Conservation (phyloP, 2,113 vertebrate genomes). For the Megaleporinus macrocephalus region DNA sequence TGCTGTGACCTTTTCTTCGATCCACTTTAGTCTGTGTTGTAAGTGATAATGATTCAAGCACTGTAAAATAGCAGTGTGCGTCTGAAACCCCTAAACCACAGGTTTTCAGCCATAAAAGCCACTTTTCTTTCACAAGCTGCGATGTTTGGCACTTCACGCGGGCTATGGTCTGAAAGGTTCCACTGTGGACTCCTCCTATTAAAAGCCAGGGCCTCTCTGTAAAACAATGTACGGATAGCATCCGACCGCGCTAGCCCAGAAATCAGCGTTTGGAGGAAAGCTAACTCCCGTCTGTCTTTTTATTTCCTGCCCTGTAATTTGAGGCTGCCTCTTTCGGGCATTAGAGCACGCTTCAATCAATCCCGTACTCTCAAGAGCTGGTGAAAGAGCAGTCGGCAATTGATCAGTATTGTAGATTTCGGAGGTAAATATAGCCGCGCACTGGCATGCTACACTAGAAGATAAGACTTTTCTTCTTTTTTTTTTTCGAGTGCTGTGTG, state of each 20-base stretch:
- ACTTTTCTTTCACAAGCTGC: neutral
- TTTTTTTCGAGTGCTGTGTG: constrained; percentile 14
- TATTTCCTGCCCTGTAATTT: constrained; percentile 48
- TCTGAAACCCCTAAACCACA: neutral
- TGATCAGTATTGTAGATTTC: constrained; percentile 54
- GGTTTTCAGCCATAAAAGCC: neutral
- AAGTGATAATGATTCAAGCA: neutral
- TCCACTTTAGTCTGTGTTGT: neutral
- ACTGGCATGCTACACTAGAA: constrained; percentile 36
- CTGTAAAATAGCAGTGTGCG: neutral
- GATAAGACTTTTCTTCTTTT: constrained; percentile 50
- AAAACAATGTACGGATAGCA: neutral
- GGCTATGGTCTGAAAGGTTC: neutral
- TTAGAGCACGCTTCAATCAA: constrained; percentile 58
- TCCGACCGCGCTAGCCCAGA: neutral
- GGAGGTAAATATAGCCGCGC: constrained; percentile 57
- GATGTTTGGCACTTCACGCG: neutral
- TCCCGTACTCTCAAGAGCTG: constrained; percentile 45
- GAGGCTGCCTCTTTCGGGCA: constrained; percentile 43
- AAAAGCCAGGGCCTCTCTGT: neutral
- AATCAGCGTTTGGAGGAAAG: neutral
- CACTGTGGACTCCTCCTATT: neutral
- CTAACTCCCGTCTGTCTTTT: neutral
- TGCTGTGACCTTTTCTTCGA: neutral
- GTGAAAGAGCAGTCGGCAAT: constrained; percentile 28